Base-by-base conservation (phyloP, 2,113 vertebrate species). In the Nesoenas mayeri region DNA sequence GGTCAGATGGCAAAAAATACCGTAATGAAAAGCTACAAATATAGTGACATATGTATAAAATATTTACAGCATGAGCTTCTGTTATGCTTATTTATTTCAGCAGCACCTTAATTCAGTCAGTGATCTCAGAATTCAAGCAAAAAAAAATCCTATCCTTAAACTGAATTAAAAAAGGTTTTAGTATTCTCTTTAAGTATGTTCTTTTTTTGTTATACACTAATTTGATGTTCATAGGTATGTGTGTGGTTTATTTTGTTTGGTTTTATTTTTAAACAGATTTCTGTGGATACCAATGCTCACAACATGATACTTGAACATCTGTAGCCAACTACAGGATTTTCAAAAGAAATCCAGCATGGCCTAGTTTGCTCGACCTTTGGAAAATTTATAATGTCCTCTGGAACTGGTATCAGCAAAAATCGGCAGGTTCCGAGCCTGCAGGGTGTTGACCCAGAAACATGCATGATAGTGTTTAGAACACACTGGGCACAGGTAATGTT, bases 381-480 rank as follows among this genome's bases (percentile, higher is more conserved):
- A 98, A 97, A 95, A 95, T 93, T 97, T 98, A 99, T 98, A 98
- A 99, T 99, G 98, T 99, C 99, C 97, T 98, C 98, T 80, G 98
- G 98, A 97, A 97, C 97, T 66, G 98, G 96, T 88, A 98, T 98
- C 97, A 98, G 94, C 96, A 97, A 79, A 97, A 98, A 97, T 32
- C 98, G 89, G 66, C 98, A 98, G 98, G 95, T 98, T 82, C 97
- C 98, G 44, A 98, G 98, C 96, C 98, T 99, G 85, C 98, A 98
- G 90, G 99, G 98, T 93, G 99, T 99, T 97, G 99, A 99, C 95
- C 99, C 99, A 71, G 99, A 99, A 98, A 99, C 99, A 85, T 99
- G 99, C 98, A 99, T 99, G 99, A 99, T 99, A 86, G 99, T 99
- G 64, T 99, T 99, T 98, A 99, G 98, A 98, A 99, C 99, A 96